phyloP scores from a whole-genome alignment of 2,888 invertebrate genomes.

The Agrilus cyanescens region DNA sequence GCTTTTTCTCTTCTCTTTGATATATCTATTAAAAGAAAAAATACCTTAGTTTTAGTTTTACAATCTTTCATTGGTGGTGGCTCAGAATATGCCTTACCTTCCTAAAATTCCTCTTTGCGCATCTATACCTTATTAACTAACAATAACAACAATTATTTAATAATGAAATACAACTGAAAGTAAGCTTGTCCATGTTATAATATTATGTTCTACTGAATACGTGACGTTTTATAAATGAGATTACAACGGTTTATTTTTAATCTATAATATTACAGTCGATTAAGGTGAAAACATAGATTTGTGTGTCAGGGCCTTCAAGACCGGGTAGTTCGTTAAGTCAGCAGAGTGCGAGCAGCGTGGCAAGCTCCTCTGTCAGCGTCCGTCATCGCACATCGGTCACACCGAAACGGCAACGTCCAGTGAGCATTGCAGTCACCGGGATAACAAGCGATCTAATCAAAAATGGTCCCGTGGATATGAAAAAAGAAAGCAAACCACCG shows the following conservation, averaged over 20 bases:
- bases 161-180: neutral
- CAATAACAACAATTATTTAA: neutral
- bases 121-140: conserved; percentile 3
- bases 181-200: neutral
- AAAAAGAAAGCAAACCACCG: conserved; percentile 39
- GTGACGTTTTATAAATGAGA: no score
- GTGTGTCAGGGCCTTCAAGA: conserved; percentile 52
- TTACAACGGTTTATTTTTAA: neutral
- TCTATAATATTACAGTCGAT: conserved; percentile 4
- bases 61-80: conserved; percentile 18
- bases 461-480: conserved; percentile 16
- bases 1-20: no score
- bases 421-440: conserved; percentile 75
- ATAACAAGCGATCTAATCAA: conserved; percentile 40
- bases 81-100: conserved; percentile 14
- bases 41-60: no score
- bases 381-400: conserved; percentile 50
- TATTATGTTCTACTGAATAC: no score
- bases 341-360: conserved; percentile 51
- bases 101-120: conserved; percentile 7
- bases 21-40: no score
- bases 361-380: conserved; percentile 42
- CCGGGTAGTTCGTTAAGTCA: conserved; percentile 80
- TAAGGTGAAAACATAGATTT: no score
- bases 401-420: conserved; percentile 63